Base-by-base conservation (phyloP, 2,797 vertebrate genomes). In the Toxotes lorentzi region DNA sequence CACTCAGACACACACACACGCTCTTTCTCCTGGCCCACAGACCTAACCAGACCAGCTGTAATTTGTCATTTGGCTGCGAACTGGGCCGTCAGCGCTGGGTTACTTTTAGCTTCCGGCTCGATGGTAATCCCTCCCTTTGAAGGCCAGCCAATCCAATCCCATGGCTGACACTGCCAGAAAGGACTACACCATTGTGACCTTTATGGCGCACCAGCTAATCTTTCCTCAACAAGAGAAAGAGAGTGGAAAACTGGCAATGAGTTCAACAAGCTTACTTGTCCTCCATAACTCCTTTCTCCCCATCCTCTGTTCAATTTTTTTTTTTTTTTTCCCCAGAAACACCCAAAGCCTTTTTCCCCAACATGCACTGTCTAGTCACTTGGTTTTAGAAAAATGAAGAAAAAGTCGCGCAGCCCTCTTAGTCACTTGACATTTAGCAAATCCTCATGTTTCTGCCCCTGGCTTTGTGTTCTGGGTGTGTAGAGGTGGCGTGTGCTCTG, bases 51-150 rank as follows among this genome's bases (percentile, higher is more conserved):
- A 85, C 86, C 86, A 88, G 89, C 82, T 89, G 86, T 88, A 88
- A 91, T 90, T 88, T 90, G 83, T 90, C 90, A 90, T 89, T 86
- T 89, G 87, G 83, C 89, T 65, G 48, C 73, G 50, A 90, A 87
- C 78, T 72, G 87, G 82, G 78, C 81, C 71, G 66, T 90, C 78
- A 89, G 86, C 63, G 8, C 78, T 73, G 82, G 74, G 79, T 87
- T 86, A 81, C 88, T 89, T 91, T 91, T 86, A 83, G 90, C 89
- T 90, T 71, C 71, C 38, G 64, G 88, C 89, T 86, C 57, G 58
- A 70, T 82, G 73, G 70, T 91, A 93, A 93, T 93, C 90, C 90
- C 78, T 85, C 40, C 68, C 85, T 94, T 91, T 92, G 92, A 93
- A 87, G 82, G 70, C 73, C 27, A 7, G 91, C 92, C 91, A 92